Conservation (phyloP, 2,113 vertebrate species). For the Melanocharis versteri region DNA sequence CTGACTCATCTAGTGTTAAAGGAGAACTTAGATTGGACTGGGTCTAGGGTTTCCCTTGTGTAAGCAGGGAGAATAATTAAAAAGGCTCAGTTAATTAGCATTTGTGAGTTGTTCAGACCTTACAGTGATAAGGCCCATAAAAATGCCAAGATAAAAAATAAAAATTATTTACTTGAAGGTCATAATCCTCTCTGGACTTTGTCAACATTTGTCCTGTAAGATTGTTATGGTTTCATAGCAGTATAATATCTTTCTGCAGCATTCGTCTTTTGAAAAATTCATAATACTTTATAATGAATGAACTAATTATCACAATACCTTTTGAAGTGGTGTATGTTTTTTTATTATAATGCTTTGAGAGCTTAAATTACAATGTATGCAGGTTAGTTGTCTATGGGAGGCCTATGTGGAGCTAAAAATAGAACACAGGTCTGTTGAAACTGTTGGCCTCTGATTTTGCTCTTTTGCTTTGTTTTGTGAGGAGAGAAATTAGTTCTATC, state of each 20-base stretch:
- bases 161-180: conserved; percentile 17
- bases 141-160: conserved; percentile 12
- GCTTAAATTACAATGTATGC: not conserved
- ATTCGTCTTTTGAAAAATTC: not conserved
- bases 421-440: not conserved
- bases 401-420: not conserved
- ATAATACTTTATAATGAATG: not conserved
- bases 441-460: not conserved
- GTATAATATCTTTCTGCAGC: not conserved
- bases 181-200: not conserved
- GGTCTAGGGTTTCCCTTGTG: conserved; percentile 44
- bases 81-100: conserved; percentile 45
- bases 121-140: conserved; percentile 31
- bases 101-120: conserved; percentile 29
- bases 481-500: not conserved
- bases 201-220: conserved; percentile 3
- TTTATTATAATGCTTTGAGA: not conserved
- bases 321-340: not conserved
- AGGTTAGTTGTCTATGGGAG: not conserved
- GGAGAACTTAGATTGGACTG: conserved; percentile 48
- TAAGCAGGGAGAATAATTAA: conserved; percentile 52
- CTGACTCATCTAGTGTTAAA: conserved; percentile 36
- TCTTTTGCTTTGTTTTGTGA: not conserved
- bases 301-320: not conserved
- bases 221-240: not conserved